Base-by-base conservation (phyloP, 2,888 invertebrate genomes). In the Boloria selene region DNA sequence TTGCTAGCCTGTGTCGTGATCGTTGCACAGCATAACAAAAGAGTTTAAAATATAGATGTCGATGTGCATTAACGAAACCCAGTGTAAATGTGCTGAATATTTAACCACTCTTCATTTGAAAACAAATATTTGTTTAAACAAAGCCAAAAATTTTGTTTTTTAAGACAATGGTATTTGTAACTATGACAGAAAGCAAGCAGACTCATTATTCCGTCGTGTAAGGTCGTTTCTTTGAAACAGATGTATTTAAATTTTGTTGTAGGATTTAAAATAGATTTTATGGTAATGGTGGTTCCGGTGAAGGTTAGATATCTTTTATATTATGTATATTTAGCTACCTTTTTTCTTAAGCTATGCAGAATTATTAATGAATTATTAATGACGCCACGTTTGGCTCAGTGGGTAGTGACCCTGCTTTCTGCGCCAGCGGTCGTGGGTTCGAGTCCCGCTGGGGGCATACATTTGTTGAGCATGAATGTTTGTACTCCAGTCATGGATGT, bases 11-110 rank as follows among this genome's bases (percentile, higher is more conserved):
- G 52, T 61, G 65, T 31, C n/a, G 17, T 63, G 69, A 70, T 72
- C 64, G 69, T 70, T 65, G 58, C 42, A 50, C 67, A 67, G 74
- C 73, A 72, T 70, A 73, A 80, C 78, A 77, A 79, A 79, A 78
- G 74, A 72, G 72, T 70, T 77, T 80, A 72, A 83, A 83, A 81
- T 78, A 83, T 80, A 79, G 71, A 84, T 78, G 75, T 70, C 72
- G 63, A 75, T 76, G 74, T 81, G 76, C 78, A 82, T 84, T 83
- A 82, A 79, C 78, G 74, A 74, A 75, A 79, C 77, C 65, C 61
- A 60, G 68, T 70, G 49, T 38, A 73, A 77, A 80, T 79, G 77
- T 77, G 74, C 68, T 78, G 76, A 83, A 82, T 84, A 83, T 82
- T 82, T 77, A 83, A 77, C 56, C 56, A 13, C 18, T 47, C 60